Percentiles rank a stretch among this genome's conserved stretches.
Evolutionary conservation across 2,797 vertebrate species (phyloP).

Genomic region (Psittacula echo): DNA sequence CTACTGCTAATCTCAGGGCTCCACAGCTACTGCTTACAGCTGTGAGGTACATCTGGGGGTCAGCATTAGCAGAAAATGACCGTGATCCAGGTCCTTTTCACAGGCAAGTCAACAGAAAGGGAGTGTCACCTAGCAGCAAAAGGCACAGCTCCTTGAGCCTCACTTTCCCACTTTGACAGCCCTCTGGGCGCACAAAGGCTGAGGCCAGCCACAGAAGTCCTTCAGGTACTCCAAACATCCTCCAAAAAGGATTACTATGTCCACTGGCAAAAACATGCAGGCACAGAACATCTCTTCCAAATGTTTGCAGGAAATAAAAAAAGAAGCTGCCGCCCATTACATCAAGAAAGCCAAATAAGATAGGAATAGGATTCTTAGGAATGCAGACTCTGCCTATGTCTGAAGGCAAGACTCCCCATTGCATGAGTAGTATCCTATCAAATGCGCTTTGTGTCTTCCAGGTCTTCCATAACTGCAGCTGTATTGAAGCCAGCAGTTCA

Average conservation of each 20-base stretch:
- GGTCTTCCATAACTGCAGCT: constrained; percentile 90
- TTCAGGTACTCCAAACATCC: not conserved
- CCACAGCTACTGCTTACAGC: not conserved
- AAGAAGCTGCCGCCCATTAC: not conserved
- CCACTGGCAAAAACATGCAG: not conserved
- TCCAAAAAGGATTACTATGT: not conserved
- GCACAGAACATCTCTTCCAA: not conserved
- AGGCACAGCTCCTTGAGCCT: not conserved
- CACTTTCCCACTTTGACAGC: not conserved
- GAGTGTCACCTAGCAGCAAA: not conserved
- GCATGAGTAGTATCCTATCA: not conserved
- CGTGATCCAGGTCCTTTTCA: not conserved
- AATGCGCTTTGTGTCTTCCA: constrained; percentile 65
- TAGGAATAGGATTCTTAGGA: not conserved
- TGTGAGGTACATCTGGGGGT: not conserved
- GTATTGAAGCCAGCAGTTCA: constrained; percentile 73
- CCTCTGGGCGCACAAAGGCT: not conserved
- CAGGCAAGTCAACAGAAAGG: not conserved
- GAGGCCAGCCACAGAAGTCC: not conserved
- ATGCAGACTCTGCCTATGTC: not conserved
- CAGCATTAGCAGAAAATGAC: not conserved
- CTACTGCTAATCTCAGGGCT: not conserved
- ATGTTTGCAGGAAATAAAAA: not conserved
- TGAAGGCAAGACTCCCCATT: not conserved
- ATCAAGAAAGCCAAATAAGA: not conserved